Conservation (phyloP, 1,140 invertebrate genomes). For the Rhynchophorus ferrugineus region DNA sequence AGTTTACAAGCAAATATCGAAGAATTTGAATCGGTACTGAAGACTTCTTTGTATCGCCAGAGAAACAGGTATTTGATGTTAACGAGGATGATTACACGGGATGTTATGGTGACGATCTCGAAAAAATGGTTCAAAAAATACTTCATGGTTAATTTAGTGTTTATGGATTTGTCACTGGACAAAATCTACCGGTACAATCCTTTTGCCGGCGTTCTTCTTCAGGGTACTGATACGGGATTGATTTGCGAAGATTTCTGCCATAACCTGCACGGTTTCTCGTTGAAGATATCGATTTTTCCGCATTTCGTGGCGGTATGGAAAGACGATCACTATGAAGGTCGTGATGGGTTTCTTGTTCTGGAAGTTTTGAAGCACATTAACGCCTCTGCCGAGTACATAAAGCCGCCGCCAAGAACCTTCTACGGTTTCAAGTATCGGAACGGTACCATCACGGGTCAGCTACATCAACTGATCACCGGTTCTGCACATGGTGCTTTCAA, state of each 20-base stretch:
- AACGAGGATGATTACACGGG: too few species aligned
- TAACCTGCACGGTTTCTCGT: not conserved
- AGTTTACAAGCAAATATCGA: too few species aligned
- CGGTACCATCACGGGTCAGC: not conserved
- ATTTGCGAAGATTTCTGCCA: not conserved
- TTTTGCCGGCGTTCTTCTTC: not conserved
- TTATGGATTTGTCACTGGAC: not conserved
- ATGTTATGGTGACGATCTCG: too few species aligned
- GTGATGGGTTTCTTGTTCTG: not conserved
- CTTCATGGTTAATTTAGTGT: not conserved
- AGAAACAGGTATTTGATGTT: too few species aligned
- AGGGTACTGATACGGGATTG: not conserved
- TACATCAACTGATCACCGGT: not conserved
- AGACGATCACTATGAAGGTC: not conserved
- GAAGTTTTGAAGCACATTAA: not conserved
- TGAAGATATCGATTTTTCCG: not conserved
- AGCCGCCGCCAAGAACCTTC: not conserved
- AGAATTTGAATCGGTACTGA: too few species aligned
- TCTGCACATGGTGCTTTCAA: not conserved
- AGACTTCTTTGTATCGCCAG: too few species aligned
- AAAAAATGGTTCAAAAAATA: not conserved
- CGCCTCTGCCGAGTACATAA: not conserved
- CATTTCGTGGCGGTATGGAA: not conserved
- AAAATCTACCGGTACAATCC: not conserved
- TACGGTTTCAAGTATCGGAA: not conserved